Base-by-base conservation (phyloP, 1,140 invertebrate genomes). In the Trichonephila clavipes region DNA sequence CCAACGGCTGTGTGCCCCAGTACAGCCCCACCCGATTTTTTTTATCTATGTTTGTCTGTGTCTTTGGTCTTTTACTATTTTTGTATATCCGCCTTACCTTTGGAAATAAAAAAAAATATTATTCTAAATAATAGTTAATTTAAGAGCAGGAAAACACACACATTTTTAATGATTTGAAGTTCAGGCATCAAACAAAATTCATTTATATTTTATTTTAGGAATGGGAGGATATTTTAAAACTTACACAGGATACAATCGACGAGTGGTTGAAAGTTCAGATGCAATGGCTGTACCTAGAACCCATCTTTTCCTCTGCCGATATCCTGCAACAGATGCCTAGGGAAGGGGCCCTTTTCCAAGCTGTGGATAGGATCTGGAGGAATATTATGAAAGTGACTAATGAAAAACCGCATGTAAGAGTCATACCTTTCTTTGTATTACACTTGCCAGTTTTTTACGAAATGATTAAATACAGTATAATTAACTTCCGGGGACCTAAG, bases 281-380 rank as follows among this genome's bases (percentile, higher is more conserved):
- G 64, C 98, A 98, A 94, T 99, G 98, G 97, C 96, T 99, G n/a
- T 99, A 99, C 95, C 96, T 99, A 44, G 96, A 99, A 94, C 98
- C 98, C 0, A 98, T 99, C 95, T 99, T 99, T 96, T 98, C 98
- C 4, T 99, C 98, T 0, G 98, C 98, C 95, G 98, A 99, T 95
- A 99, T 99, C 94, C 97, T 98, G 61, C 97, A 97, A 1, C 98
- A 99, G 96, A 98, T 99, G 97, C 98, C 98, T 0, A 97, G 98
- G 95, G 98, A 99, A 96, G 98, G 97, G 14, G 96, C 96, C 18
- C 96, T 98, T 89, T 99, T 98, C 95, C 89, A 96, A 94, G 97
- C 97, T 95, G 97, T 98, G 0, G 97, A 98, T 95, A 96, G 96
- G 95, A 98, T 97, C 62, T 99, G 98, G 96, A 97, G 97, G 62